Conservation (phyloP, 1,140 invertebrate genomes). For the Magallana gigas region DNA sequence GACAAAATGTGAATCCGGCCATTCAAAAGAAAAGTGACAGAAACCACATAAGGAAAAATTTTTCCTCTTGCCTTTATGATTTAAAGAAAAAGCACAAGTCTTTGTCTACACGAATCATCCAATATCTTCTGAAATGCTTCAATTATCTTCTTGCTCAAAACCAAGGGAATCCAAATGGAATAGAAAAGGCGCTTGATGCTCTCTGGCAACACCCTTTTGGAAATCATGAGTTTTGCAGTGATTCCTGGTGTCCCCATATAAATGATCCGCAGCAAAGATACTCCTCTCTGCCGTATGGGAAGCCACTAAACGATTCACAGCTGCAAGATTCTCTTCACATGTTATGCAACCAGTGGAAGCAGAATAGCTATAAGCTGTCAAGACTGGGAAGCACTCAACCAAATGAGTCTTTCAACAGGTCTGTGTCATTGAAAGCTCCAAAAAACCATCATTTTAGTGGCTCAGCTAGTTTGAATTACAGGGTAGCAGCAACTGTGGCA, state of each 20-base stretch:
- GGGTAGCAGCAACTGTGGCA: no score
- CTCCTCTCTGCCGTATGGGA: neutral
- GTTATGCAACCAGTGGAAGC: neutral
- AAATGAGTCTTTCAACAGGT: neutral
- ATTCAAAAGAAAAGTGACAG: neutral
- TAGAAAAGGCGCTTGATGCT: neutral
- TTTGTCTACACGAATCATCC: neutral
- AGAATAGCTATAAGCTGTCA: neutral
- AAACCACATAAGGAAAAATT: no score
- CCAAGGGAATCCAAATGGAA: no score
- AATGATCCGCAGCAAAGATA: neutral
- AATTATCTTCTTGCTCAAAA: no score
- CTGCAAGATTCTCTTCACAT: neutral
- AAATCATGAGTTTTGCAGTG: neutral
- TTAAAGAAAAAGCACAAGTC: no score
- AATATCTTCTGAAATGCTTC: neutral
- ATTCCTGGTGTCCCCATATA: constrained; percentile 10
- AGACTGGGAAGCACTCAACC: neutral
- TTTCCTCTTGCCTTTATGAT: no score
- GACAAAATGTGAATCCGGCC: neutral
- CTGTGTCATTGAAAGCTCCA: no score
- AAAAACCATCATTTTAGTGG: no score
- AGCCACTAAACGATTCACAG: neutral
- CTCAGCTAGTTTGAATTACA: no score
- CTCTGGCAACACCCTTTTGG: no score